Evolutionary conservation across 2,113 vertebrate species (phyloP).

Genomic region (Upupa epops): DNA sequence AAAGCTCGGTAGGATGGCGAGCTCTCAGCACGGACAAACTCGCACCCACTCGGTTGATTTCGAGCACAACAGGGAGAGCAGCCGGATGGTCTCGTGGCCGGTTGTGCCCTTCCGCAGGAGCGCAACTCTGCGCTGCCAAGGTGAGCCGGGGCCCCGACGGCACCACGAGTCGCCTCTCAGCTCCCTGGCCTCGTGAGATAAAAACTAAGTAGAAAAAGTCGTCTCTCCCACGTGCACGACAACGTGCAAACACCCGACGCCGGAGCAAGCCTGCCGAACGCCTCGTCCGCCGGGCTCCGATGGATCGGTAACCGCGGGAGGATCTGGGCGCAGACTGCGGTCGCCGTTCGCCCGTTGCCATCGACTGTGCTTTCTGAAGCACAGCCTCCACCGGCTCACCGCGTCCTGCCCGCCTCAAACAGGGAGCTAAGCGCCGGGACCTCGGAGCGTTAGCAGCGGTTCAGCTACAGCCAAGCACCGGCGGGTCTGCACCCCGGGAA

Average conservation of each 20-base stretch:
- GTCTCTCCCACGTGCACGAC: conserved; percentile 33
- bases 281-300: conserved; percentile 39
- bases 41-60: conserved; percentile 73
- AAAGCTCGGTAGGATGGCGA: conserved; percentile 56
- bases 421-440: conserved; percentile 72
- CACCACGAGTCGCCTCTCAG: not conserved
- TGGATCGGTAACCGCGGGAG: conserved; percentile 43
- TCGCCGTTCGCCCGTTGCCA: conserved; percentile 66
- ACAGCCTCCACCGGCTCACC: no score
- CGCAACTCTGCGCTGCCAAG: no score
- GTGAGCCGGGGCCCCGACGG: conserved; percentile 41
- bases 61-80: conserved; percentile 57
- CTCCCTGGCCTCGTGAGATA: conserved; percentile 55
- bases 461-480: conserved; percentile 81
- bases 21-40: conserved; percentile 70
- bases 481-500: conserved; percentile 82
- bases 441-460: conserved; percentile 75
- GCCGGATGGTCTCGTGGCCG: conserved; percentile 17
- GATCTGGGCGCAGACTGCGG: conserved; percentile 42
- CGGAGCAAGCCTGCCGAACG: conserved; percentile 38
- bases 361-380: conserved; percentile 72
- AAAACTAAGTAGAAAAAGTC: conserved; percentile 67
- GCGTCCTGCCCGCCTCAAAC: no score
- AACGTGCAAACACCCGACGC: conserved; percentile 50
- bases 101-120: conserved; percentile 28